Base-by-base conservation (phyloP, 53 echinoderm and acorn worm species). In the Echinarachnius parma region DNA sequence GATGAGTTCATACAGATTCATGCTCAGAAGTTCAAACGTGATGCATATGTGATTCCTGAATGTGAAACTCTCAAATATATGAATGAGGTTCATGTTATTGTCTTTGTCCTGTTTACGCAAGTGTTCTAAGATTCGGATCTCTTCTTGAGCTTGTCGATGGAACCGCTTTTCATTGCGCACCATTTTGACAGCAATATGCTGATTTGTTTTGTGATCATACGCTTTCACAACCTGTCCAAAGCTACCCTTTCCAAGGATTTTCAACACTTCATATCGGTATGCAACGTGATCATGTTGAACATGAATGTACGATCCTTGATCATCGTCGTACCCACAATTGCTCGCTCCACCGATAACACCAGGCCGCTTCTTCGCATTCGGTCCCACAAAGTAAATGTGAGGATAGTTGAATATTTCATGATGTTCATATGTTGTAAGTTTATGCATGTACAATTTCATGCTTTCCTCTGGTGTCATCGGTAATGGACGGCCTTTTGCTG, bases 391-490 rank as follows among this genome's bases (percentile, higher is more conserved):
- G 67, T 79, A 98, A 39, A 98, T 83, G 60, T 98, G 87, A 24
- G 85, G 87, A 55, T 69, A 75, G 48, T 92, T 96, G 62, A 98
- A 98, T 49, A 98, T 88, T 70, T 98, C 98, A 75, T 98, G 98
- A 59, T 98, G 98, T 64, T 98, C 96, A 62, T 98, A 98, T 30
- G 98, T 82, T 18, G 91, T 85, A 49, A 98, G 85, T 88, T 98
- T 98, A 66, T 98, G 98, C 98, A 98, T 98, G 66, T 98, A 91
- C 57, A 91, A 46, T 80, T 98, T 98, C 98, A 98, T 98, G 31
- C 91, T 87, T 58, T 91, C 98, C 61, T 92, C 98, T 5, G 98
- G 85, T 56, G 86, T 83, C 91, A 92, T 88, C 1, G 98, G 98
- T 13, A 88, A 15, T 0, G 81, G 71, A 33, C 81, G 77, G 5